Conservation (phyloP, 2,797 vertebrate genomes). For the Australoheros facetus region DNA sequence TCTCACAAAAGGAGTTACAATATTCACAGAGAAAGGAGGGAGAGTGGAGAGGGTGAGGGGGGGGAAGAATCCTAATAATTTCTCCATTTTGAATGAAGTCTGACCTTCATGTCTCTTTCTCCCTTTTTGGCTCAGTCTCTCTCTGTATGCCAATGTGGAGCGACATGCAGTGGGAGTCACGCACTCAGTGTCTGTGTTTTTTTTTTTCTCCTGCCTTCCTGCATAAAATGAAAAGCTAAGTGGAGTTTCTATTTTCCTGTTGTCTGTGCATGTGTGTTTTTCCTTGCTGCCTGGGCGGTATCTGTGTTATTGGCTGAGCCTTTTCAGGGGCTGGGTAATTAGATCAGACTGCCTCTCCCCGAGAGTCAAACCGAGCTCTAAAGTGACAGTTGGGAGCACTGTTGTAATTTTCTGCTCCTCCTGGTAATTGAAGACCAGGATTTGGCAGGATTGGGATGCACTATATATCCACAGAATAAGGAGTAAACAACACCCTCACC, state of each 20-base stretch:
- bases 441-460: slow-evolving; percentile 66
- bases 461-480: slow-evolving; percentile 53
- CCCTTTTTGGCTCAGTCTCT: slow-evolving; percentile 31
- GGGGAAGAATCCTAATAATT: slow-evolving; percentile 65
- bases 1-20: slow-evolving; percentile 68
- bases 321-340: slow-evolving; percentile 75
- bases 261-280: slow-evolving; percentile 17
- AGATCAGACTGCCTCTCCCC: slow-evolving; percentile 74
- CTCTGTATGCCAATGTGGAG: slow-evolving; percentile 50
- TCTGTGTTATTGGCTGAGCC: slow-evolving; percentile 69
- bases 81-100: slow-evolving; percentile 77
- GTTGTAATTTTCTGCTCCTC: slow-evolving; percentile 77
- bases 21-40: slow-evolving; percentile 49
- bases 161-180: slow-evolving; percentile 35
- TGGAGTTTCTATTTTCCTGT: slow-evolving; percentile 23
- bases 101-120: slow-evolving; percentile 74
- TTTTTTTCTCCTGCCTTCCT: slow-evolving; percentile 19
- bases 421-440: slow-evolving; percentile 73
- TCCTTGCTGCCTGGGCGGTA: slow-evolving; percentile 31
- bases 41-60: not conserved
- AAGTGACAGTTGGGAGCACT: slow-evolving; percentile 73
- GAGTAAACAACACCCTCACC: slow-evolving; percentile 65
- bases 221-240: slow-evolving; percentile 44
- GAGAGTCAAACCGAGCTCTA: slow-evolving; percentile 66
- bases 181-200: slow-evolving; percentile 16